Evolutionary conservation across 2,888 invertebrate species (phyloP).

Genomic region (Endotricha flammealis): DNA sequence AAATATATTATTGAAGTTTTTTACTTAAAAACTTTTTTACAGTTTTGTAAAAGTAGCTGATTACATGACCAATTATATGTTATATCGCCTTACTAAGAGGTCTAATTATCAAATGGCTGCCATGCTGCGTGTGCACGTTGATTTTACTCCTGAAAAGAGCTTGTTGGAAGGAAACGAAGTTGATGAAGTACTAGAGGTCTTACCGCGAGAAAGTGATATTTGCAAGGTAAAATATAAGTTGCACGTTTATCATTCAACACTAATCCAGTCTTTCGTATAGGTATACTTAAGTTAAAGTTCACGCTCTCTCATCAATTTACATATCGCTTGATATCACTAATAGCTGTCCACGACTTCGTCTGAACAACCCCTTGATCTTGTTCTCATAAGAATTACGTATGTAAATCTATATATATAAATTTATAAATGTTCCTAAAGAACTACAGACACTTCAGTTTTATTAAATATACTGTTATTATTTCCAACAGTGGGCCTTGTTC

Average conservation of each 20-base stretch:
- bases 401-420: too few species aligned
- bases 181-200: conserved; percentile 69
- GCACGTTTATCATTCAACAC: too few species aligned
- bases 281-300: too few species aligned
- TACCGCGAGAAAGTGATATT: conserved; percentile 58
- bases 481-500: conserved; percentile 81
- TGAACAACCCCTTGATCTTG: too few species aligned
- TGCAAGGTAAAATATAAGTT: conserved; percentile 57
- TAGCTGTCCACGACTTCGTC: too few species aligned
- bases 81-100: conserved; percentile 80
- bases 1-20: not conserved
- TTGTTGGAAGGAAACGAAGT: conserved; percentile 56
- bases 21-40: conserved; percentile 18
- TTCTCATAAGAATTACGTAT: too few species aligned
- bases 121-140: conserved; percentile 74
- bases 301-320: too few species aligned
- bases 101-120: conserved; percentile 79
- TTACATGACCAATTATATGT: conserved; percentile 83
- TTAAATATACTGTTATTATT: conserved; percentile 26
- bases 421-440: too few species aligned
- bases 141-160: conserved; percentile 67
- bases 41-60: conserved; percentile 86
- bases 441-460: too few species aligned
- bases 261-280: too few species aligned
- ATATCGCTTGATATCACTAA: too few species aligned